Evolutionary conservation across 2,113 vertebrate genomes (phyloP).

Genomic region (Bubo blakistoni): DNA sequence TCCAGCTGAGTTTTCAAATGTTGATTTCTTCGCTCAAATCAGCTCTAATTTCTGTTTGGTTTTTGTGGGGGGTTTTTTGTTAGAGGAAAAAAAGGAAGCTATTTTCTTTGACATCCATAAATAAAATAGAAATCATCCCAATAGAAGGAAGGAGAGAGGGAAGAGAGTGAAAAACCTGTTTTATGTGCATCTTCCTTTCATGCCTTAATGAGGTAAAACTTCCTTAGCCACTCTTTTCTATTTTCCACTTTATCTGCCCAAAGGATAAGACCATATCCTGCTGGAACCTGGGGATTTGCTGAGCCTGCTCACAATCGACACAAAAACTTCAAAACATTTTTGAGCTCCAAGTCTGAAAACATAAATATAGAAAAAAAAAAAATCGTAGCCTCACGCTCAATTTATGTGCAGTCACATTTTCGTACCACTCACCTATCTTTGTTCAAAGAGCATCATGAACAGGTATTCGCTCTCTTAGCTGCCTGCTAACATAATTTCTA

Average conservation of each 20-base stretch:
- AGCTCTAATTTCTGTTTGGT: neutral
- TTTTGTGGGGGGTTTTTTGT: too few relatives aligned
- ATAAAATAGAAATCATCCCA: neutral
- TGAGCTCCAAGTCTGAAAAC: neutral
- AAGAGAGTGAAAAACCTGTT: neutral
- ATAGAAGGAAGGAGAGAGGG: neutral
- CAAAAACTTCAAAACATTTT: neutral
- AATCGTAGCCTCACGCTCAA: fast-evolving
- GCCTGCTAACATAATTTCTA: neutral
- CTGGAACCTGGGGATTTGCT: neutral
- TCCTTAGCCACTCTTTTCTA: neutral
- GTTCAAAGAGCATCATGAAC: neutral
- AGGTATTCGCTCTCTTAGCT: neutral
- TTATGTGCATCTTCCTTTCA: neutral
- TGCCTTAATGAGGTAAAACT: neutral
- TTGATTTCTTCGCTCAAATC: neutral
- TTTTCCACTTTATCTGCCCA: neutral
- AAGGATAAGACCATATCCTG: neutral
- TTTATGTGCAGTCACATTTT: neutral
- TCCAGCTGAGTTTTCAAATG: neutral
- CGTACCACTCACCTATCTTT: neutral
- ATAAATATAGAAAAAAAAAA: neutral
- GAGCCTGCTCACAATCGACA: neutral
- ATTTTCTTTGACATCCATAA: neutral
- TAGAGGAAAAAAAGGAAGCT: neutral